Evolutionary conservation across 1,140 invertebrate species (phyloP).

Genomic region (Chelonus insularis): DNA sequence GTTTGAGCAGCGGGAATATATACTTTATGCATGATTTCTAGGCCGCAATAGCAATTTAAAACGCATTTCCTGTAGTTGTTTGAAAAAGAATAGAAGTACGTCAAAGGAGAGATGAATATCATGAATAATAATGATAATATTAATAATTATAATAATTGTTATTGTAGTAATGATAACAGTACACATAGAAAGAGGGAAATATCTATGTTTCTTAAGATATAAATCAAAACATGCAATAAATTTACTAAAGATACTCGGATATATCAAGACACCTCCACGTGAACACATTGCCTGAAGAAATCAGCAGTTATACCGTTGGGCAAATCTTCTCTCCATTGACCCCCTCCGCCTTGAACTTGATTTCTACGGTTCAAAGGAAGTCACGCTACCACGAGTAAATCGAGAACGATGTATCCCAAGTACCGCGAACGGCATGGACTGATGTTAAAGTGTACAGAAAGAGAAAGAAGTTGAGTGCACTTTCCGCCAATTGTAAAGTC

Average conservation of each 20-base stretch:
- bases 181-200: too few relatives aligned
- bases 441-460: background rate
- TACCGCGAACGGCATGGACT: background rate
- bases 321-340: background rate
- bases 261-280: background rate
- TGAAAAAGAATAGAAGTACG: too few relatives aligned
- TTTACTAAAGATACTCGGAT: too few relatives aligned
- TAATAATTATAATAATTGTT: too few relatives aligned
- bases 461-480: background rate
- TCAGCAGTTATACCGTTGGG: background rate
- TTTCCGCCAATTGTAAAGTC: background rate
- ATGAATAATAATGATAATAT: too few relatives aligned
- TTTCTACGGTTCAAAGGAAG: background rate
- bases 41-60: too few relatives aligned
- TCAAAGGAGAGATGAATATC: too few relatives aligned
- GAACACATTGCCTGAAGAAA: slow-evolving; percentile 8
- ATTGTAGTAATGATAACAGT: too few relatives aligned
- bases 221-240: too few relatives aligned
- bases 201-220: background rate
- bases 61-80: too few relatives aligned
- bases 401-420: background rate
- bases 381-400: background rate
- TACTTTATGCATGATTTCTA: too few relatives aligned
- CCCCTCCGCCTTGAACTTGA: slow-evolving; percentile 2
- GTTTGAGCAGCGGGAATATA: too few relatives aligned